These are phyloP conservation scores for Drosophila dunni DNA, from an alignment of 1,140 invertebrate species.

Conservation along the genomic window DNA sequence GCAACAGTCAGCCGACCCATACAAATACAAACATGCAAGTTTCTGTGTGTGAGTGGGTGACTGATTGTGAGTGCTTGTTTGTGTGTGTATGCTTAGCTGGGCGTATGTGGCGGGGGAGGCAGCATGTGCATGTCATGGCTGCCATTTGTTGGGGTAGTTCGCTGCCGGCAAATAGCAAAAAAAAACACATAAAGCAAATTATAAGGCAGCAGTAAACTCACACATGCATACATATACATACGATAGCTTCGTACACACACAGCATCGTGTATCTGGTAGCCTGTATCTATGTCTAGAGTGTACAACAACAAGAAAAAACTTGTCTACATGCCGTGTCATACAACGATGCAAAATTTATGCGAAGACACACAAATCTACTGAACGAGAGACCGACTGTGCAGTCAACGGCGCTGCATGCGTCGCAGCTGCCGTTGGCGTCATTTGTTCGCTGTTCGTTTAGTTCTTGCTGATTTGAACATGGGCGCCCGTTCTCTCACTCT, in stretches of 20 bases:
- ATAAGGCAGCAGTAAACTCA: conserved; percentile 12
- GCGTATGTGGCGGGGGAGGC: conserved; percentile 9
- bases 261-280: conserved; percentile 24
- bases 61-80: conserved; percentile 18
- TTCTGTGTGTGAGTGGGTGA: conserved; percentile 25
- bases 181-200: conserved; percentile 38
- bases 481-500: conserved; percentile 7
- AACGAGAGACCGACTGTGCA: conserved; percentile 78
- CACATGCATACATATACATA: not conserved
- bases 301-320: conserved; percentile 60
- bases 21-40: not conserved
- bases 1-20: conserved; percentile 47
- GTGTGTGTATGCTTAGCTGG: conserved; percentile 33
- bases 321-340: conserved; percentile 76
- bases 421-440: conserved; percentile 36
- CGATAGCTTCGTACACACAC: not conserved
- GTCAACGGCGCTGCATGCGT: conserved; percentile 37
- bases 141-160: conserved; percentile 78
- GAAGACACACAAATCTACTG: conserved; percentile 84
- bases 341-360: conserved; percentile 83
- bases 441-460: conserved; percentile 18
- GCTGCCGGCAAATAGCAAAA: conserved; percentile 60
- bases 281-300: conserved; percentile 45
- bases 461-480: conserved; percentile 17
- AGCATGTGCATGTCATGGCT: conserved; percentile 53